phyloP scores from a whole-genome alignment of 2,113 vertebrate species.

The Cyprinodon brontotheroides region DNA sequence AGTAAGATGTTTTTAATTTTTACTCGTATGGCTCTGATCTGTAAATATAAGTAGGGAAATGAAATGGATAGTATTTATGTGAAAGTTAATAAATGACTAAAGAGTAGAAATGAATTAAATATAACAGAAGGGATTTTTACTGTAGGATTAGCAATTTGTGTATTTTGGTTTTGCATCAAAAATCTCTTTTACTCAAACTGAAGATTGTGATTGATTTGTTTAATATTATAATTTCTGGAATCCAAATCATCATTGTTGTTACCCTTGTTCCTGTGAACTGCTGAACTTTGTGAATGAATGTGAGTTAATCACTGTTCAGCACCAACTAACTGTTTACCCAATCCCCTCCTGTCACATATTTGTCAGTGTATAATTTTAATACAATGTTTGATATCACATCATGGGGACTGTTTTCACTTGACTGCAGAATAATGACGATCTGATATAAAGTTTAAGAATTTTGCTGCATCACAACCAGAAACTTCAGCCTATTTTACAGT shows the following conservation, averaged over 20 bases:
- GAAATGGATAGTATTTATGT: conserved; percentile 30
- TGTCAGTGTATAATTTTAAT: conserved; percentile 40
- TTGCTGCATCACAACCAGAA: no score
- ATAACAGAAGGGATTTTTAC: conserved; percentile 53
- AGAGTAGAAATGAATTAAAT: conserved; percentile 41
- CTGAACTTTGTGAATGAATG: conserved; percentile 24
- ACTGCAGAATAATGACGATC: neutral
- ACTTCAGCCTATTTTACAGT: no score
- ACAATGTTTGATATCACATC: conserved; percentile 43
- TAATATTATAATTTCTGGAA: conserved; percentile 48
- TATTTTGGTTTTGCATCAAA: conserved; percentile 56
- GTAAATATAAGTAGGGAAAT: conserved; percentile 40
- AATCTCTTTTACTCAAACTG: conserved; percentile 54
- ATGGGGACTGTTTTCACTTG: conserved; percentile 11
- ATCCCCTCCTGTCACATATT: conserved; percentile 16
- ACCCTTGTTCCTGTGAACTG: conserved; percentile 25
- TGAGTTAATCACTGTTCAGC: conserved; percentile 33
- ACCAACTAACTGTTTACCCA: conserved; percentile 13
- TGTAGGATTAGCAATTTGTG: conserved; percentile 38
- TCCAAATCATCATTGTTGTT: conserved; percentile 49
- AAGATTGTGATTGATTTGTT: conserved; percentile 62
- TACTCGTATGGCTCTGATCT: conserved; percentile 30
- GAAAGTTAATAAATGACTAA: conserved; percentile 28
- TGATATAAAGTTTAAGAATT: neutral
- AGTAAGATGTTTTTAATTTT: conserved; percentile 35